Evolutionary conservation across 2,888 invertebrate species (phyloP), one percentile per base, ranked within the genome.

Genomic region (Mellilla xanthometata): DNA sequence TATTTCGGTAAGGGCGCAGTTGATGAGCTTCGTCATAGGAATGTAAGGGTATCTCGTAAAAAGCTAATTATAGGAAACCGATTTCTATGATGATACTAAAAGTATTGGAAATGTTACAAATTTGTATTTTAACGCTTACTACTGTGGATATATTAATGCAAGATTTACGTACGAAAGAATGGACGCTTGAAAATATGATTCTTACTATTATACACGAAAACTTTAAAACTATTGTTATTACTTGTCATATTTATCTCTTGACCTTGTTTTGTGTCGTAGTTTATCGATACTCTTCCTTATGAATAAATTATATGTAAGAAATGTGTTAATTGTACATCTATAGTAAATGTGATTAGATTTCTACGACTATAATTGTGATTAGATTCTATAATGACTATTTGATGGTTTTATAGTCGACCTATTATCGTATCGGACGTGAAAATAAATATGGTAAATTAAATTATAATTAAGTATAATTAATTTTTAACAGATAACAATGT

Each of bases 51-150:
- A 84, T 80, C 74, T 71, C 60, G 68, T 77, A 81, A 78, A n/a
- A 76, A 70, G 71, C 75, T 82, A 84, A 40, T 76, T 78, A 80
- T 78, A 81, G 76, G 76, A 32, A 81, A 77, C 68, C 75, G 76
- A 81, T 81, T 81, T 81, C 81, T 81, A 82, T 79, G 66, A 77
- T 63, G 74, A 83, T 86, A 84, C 80, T 85, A 74, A 84, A 78
- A 84, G 80, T 87, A 86, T 86, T 82, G 81, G 73, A 83, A 71
- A 67, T 86, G 84, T 89, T 89, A 88, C 88, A 89, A 89, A 89
- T 87, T 89, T 87, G 88, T 89, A 89, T 87, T 86, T 78, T 64
- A 58, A 62, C 42, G 38, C 33, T 43, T 45, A 39, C n/a, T 29
- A n/a, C 22, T 60, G 52, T 66, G 66, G 58, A 58, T 65, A n/a